Base-by-base conservation (phyloP, 2,113 vertebrate genomes). In the Epinephelus fuscoguttatus region DNA sequence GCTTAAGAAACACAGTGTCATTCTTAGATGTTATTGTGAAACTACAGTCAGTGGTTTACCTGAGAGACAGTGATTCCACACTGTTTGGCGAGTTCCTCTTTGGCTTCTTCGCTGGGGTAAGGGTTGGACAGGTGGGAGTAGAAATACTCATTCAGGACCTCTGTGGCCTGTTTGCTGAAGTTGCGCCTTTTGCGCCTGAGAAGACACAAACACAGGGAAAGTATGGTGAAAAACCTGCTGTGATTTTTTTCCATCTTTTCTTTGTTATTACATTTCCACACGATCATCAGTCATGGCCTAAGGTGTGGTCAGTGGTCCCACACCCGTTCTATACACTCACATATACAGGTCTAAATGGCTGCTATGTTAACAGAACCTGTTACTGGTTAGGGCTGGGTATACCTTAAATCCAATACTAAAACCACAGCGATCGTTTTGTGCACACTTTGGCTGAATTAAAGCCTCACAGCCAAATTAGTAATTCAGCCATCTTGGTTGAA, bases 91-190 rank as follows among this genome's bases (percentile, higher is more conserved):
- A 98, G 96, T 88, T 98, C 97, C 73, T 98, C 97, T 93, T 98
- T 98, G 70, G 97, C 97, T 93, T 97, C 97, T 89, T 97, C 97
- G 6, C 97, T 98, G 53, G 97, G 97, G 68, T 97, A 97, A 0
- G 97, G 97, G 93, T 98, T 98, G 75, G 97, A 97, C 79, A 98
- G 94, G 90, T 98, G 97, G 3, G 97, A 98, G 87, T 98, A 98
- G 93, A 98, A 98, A 83, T 98, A 98, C 81, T 98, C 97, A 23
- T 98, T 98, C 68, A 98, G 93, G 80, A 96, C 96, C 87, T 98
- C 97, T 0, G 97, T 98, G 81, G 97, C 97, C 93, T 97, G 97
- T 81, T 98, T 97, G 93, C 97, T 98, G 89, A 98, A 97, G 88
- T 97, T 98, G 4, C 97, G 97, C 33, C 97, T 95, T 87, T 97